Base-by-base conservation (phyloP, 2,888 invertebrate genomes). In the Mesoligia furuncula region DNA sequence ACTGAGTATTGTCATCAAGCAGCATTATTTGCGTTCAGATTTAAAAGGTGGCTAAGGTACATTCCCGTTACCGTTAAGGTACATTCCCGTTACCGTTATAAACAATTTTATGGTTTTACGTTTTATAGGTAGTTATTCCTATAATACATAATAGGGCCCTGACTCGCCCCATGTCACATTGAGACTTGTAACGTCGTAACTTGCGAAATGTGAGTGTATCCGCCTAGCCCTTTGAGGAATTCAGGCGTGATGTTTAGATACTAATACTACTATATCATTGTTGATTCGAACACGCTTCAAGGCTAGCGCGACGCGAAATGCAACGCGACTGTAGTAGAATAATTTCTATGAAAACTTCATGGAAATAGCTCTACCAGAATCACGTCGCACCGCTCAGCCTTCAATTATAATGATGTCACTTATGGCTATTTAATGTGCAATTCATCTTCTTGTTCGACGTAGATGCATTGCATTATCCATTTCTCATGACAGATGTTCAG, bases 401-500 rank as follows among this genome's bases (percentile, higher is more conserved):
- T n/a, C 15, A 31, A 24, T 17, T 75, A 20, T 76, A 65, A 65
- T 77, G 78, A 64, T 31, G 64, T 69, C 54, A 45, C 11, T 3
- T 71, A 13, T 4, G 27, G 9, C 61, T 54, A 31, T 17, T 68
- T n/a, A 20, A 51, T 20, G 27, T 64, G 31, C 51, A 48, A 24
- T 68, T 20, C n/a, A 57, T 77, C 24, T 77, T 65, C 48, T n/a
- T 68, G 31, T 54, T 77, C 11, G 42, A 31, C 42, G 11, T 15
- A 27, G 20, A 65, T 61, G 24, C 36, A 59, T 77, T 73, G 51
- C 24, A 61, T 73, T 75, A 67, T 31, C 27, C n/a, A n/a, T n/a
- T n/a, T n/a, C n/a, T n/a, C n/a, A n/a, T n/a, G n/a, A n/a, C n/a
- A n/a, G n/a, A n/a, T n/a, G n/a, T n/a, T n/a, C n/a, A n/a, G n/a